phyloP scores from a whole-genome alignment of 2,113 vertebrate genomes.

The Condylura cristata region DNA sequence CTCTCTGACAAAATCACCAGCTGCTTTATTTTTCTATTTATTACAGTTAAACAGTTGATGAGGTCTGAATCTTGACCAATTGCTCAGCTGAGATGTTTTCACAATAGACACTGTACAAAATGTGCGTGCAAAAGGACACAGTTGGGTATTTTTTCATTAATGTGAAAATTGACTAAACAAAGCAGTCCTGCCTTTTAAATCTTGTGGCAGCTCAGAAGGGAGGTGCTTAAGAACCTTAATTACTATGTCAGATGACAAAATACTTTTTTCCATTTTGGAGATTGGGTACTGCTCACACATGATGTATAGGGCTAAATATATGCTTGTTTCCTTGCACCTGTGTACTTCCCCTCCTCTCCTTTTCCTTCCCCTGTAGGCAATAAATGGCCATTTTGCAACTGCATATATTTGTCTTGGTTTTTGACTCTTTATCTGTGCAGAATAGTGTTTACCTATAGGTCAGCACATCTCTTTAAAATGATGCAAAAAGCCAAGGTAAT shows the following conservation, averaged over 20 bases:
- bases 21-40: constrained; percentile 83
- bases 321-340: constrained; percentile 77
- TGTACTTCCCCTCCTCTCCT: constrained; percentile 65
- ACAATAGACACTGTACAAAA: constrained; percentile 79
- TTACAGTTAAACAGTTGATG: constrained; percentile 69
- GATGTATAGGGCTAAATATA: constrained; percentile 79
- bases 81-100: constrained; percentile 79
- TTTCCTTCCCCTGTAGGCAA: constrained; percentile 77
- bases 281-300: constrained; percentile 73
- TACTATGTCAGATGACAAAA: constrained; percentile 76
- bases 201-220: constrained; percentile 76
- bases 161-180: constrained; percentile 80
- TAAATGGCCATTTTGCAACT: constrained; percentile 82
- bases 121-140: constrained; percentile 74
- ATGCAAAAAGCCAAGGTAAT: constrained; percentile 8
- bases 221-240: constrained; percentile 77
- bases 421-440: constrained; percentile 56
- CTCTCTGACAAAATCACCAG: constrained; percentile 81
- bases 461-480: not conserved
- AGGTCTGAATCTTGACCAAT: constrained; percentile 76
- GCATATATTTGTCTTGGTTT: constrained; percentile 64
- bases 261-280: constrained; percentile 80
- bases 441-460: constrained; percentile 3
- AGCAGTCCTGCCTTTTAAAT: constrained; percentile 80
- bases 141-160: constrained; percentile 80